Percentiles rank a stretch among this genome's conserved stretches.
phyloP scores from a whole-genome alignment of 2,113 vertebrate species.

The Melanocharis versteri region DNA sequence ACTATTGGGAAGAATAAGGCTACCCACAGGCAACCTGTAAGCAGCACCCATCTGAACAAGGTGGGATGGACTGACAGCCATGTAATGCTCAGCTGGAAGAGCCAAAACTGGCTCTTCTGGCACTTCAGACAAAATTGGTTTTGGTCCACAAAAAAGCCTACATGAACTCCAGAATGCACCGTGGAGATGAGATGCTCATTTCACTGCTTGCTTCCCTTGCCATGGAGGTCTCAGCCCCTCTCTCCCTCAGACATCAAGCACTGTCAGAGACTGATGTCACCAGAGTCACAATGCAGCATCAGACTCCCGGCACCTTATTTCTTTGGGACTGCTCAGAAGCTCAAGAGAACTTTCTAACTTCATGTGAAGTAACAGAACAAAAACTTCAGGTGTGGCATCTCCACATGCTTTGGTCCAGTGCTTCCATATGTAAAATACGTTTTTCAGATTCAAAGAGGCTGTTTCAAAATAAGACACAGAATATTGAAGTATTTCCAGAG shows the following conservation, averaged over 20 bases:
- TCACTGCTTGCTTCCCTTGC: background rate
- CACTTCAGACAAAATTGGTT: background rate
- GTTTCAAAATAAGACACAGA: background rate
- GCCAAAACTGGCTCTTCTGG: background rate
- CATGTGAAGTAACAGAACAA: background rate
- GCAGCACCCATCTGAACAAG: background rate
- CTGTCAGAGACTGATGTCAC: background rate
- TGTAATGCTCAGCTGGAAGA: background rate
- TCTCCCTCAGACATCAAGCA: background rate
- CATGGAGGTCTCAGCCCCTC: background rate
- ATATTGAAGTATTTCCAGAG: background rate
- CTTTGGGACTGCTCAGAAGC: background rate
- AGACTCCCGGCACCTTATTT: background rate
- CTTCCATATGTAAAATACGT: background rate
- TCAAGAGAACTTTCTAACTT: background rate
- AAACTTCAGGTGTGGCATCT: background rate
- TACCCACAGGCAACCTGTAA: background rate
- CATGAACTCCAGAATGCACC: background rate
- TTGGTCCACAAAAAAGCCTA: background rate
- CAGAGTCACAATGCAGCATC: background rate
- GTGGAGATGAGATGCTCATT: background rate
- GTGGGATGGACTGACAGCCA: background rate
- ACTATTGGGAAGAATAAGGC: fast-evolving
- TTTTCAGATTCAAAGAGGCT: background rate
- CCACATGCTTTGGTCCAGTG: background rate